A percentile compares a stretch with the other conserved stretches of the same genome.
Evolutionary conservation across 2,113 vertebrate species (phyloP).

Genomic region (Oophaga pumilio): DNA sequence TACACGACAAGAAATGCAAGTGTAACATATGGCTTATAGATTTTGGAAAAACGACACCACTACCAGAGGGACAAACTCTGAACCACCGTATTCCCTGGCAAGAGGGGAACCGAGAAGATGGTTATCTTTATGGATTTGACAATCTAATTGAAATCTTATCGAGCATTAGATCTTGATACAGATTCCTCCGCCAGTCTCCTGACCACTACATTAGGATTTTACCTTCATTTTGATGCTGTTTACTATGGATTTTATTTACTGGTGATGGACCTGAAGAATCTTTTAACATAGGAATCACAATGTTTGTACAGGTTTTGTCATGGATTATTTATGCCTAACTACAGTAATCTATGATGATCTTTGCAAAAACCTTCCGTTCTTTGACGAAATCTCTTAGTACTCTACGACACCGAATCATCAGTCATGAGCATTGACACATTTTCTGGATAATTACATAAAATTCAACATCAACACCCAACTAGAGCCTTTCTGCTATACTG

Average conservation of each 20-base stretch:
- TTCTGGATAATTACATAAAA: neutral
- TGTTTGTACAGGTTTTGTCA: neutral
- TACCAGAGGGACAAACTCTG: conserved; percentile 85
- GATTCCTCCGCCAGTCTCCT: conserved; percentile 24
- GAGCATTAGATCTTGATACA: conserved; percentile 77
- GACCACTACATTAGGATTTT: conserved; percentile 55
- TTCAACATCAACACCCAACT: no score
- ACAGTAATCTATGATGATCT: neutral
- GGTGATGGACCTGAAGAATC: conserved; percentile 38
- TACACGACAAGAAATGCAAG: conserved; percentile 86
- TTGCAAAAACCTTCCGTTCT: neutral
- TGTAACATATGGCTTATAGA: conserved; percentile 96
- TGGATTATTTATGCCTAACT: neutral
- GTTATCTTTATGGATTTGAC: conserved; percentile 92
- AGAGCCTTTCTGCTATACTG: neutral
- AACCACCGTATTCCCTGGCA: conserved; percentile 88
- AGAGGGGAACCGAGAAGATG: conserved; percentile 95
- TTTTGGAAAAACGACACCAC: conserved; percentile 91
- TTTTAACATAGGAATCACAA: conserved; percentile 29
- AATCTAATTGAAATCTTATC: conserved; percentile 86
- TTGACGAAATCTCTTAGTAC: neutral
- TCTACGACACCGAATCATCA: neutral
- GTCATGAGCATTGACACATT: neutral
- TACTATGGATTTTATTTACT: conserved; percentile 53
- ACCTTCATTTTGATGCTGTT: conserved; percentile 5